Evolutionary conservation across 1,140 invertebrate genomes (phyloP), one percentile per base, ranked within the genome.

Genomic region (Leucophenga varia): DNA sequence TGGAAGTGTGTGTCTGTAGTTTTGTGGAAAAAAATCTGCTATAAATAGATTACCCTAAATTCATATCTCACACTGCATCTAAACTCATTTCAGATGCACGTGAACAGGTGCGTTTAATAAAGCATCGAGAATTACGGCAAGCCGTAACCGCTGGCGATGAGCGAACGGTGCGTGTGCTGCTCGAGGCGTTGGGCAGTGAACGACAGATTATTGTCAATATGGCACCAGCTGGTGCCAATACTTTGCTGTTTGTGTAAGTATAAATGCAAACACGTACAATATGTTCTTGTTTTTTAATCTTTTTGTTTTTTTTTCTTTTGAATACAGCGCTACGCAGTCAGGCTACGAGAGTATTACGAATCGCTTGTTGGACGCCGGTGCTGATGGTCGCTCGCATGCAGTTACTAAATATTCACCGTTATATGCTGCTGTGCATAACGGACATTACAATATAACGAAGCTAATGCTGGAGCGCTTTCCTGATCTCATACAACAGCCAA

Each of bases 381-480:
- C 92, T 1, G 91, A 95, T 78, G 90, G 89, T 8, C 80, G 90
- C 28, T 85, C 86, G 25, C 91, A 97, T 79, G 86, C 90, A 6
- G 86, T 92, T 6, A 95, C 93, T 1, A 88, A 90, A 61, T 94
- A 97, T 73, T 92, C 91, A 5, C 92, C 95, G 1, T 77, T 98
- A 1, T 96, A 98, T 74, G 88, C 93, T 39, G 90, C 94, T 6
- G 90, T 89, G 64, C 90, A 92, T 65, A 88, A 90, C 72, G 92
- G 91, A 1, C 85, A 89, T 73, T 78, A 82, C 49, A 86, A 91
- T 37, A 89, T 97, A 44, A 87, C 89, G 0, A 83, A 88, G 56
- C 74, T 93, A 36, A 76, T 98, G 37, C 76, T 97, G 8, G 81
- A 78, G 2, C 76, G 82, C 28, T 87, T 86, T 65, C 85, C 86